Conservation (phyloP, 2,797 vertebrate species). For the Bryconaethiops microstoma region DNA sequence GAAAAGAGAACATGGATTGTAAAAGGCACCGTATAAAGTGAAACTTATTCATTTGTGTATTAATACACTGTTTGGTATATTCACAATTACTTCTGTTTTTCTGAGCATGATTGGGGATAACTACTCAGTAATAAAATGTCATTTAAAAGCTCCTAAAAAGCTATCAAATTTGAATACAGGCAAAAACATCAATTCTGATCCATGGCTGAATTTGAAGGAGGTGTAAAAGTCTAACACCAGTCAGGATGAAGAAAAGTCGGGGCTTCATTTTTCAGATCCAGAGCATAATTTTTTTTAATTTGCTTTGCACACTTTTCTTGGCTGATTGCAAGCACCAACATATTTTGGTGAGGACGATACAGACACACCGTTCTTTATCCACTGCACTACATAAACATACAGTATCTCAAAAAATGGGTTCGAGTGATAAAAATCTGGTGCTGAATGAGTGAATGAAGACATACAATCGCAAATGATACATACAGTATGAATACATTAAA, state of each 20-base stretch:
- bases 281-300: slow-evolving; percentile 70
- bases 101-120: too few relatives aligned
- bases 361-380: slow-evolving; percentile 57
- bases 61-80: too few relatives aligned
- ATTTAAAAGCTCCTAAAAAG: too few relatives aligned
- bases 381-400: slow-evolving; percentile 66
- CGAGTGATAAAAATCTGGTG: slow-evolving; percentile 56
- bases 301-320: slow-evolving; percentile 72
- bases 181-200: too few relatives aligned
- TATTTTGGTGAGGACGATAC: slow-evolving; percentile 63
- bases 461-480: slow-evolving; percentile 64
- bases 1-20: too few relatives aligned
- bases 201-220: too few relatives aligned
- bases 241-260: neutral
- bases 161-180: too few relatives aligned
- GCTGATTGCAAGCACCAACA: slow-evolving; percentile 70
- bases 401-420: slow-evolving; percentile 58
- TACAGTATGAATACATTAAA: slow-evolving; percentile 57
- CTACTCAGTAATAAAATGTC: too few relatives aligned
- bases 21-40: too few relatives aligned
- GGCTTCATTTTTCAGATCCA: slow-evolving; percentile 36
- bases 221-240: too few relatives aligned
- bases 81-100: too few relatives aligned
- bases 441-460: slow-evolving; percentile 59
- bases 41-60: too few relatives aligned